phyloP scores from a whole-genome alignment of 23 tunicate genomes.

The Phallusia fumigata region DNA sequence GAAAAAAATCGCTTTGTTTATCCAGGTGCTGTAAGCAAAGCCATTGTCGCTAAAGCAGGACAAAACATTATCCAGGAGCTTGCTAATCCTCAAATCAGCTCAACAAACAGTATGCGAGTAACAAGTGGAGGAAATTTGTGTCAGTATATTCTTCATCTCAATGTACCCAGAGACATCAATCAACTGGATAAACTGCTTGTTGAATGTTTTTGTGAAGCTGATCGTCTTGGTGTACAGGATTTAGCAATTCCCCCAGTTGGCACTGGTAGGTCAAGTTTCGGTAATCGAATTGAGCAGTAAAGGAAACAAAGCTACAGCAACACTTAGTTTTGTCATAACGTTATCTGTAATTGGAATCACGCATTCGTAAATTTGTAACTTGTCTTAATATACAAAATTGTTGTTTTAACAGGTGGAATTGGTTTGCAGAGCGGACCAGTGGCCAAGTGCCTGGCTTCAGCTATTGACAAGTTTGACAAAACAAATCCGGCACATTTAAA shows the following conservation, averaged over 20 bases:
- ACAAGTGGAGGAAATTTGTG: neutral
- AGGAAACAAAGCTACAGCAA: too few relatives aligned
- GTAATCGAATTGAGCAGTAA: too few relatives aligned
- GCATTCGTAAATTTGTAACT: too few relatives aligned
- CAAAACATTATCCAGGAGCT: neutral
- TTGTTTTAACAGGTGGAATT: neutral
- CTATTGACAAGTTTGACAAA: neutral
- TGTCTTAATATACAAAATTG: too few relatives aligned
- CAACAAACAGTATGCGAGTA: neutral
- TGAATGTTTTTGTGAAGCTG: constrained; percentile 2
- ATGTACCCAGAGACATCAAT: neutral
- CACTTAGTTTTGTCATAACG: too few relatives aligned
- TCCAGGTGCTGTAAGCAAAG: neutral
- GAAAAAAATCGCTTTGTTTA: neutral
- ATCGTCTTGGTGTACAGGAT: neutral
- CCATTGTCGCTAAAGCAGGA: constrained; percentile 30
- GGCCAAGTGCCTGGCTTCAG: neutral
- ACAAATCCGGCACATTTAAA: neutral
- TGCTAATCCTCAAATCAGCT: neutral
- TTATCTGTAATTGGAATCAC: too few relatives aligned
- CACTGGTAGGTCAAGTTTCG: neutral
- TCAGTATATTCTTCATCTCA: neutral
- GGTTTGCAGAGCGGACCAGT: neutral
- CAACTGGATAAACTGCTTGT: neutral
- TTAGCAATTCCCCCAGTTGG: constrained; percentile 10